Base-by-base conservation (phyloP, 2,888 invertebrate genomes). In the Limenitis camilla region DNA sequence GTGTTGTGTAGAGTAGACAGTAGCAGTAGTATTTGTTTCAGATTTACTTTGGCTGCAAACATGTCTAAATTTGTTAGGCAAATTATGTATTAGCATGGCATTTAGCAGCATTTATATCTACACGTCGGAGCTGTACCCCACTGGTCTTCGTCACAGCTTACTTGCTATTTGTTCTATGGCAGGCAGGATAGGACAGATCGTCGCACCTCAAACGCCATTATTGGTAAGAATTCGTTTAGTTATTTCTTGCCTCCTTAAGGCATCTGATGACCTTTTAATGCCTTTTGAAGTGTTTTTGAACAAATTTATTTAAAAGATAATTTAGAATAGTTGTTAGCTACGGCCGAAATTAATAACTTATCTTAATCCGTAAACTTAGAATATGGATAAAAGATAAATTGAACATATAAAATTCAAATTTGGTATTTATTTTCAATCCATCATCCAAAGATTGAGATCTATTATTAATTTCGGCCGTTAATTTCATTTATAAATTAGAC, bases 121-220 rank as follows among this genome's bases (percentile, higher is more conserved):
- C 72, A 91, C 92, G 0, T 89, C 91, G 36, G 92, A 92, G 81
- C 81, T 92, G 74, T 92, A 92, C 74, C 92, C 92, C 1, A 92
- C 92, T 6, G 81, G 81, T 32, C 76, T 90, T 43, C 79, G 92
- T 29, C 91, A 92, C 67, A 89, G 90, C 7, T 72, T 91, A 61
- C 86, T 92, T 61, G 91, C 90, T 0, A 71, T 83, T 31, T 92
- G 92, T 76, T 92, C 92, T 43, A 92, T 91, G 89, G 76, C 89
- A 40, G 92, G 92, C 44, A 78, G 92, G 49, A 81, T 91, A 33
- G 92, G 92, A 0, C 90, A 91, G 4, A 88, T 92, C 66, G 71
- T 91, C 29, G 90, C 92, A 1, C 92, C 92, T 9, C 92, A 92
- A 72, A 91, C 91, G 9, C 92, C 92, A 1, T 73, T 92, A 42